Base-by-base conservation (phyloP, 2,113 vertebrate genomes). In the Alosa alosa region DNA sequence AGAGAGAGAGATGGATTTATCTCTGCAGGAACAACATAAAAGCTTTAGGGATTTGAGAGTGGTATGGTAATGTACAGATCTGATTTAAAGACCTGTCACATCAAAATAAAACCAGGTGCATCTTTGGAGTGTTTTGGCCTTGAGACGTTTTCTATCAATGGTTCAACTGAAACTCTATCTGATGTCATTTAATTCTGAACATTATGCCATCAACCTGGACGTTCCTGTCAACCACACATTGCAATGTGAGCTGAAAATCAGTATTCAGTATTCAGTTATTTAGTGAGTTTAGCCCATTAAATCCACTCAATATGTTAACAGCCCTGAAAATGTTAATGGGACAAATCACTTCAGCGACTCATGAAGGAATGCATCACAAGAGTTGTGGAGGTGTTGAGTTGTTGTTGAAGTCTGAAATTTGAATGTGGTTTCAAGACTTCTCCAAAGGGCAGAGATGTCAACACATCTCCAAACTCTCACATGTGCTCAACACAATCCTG, bases 361-460 rank as follows among this genome's bases (percentile, higher is more conserved):
- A 78, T 39, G 72, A 78, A 78, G 11, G 72, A 78, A 78, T 78
- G 72, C 18, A 85, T 39, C 75, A 52, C 36, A 46, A 15, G 72
- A 36, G 31, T 78, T 13, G 72, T 36, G 25, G 72, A 78, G 72
- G 72, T 78, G 72, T 78, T 78, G 72, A 78, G 72, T 78, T 78
- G 72, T 68, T 68, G 64, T 78, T 78, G 31, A 78, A 39, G 36
- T 78, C 11, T 78, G 31, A 78, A 78, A 78, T 39, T 39, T 78
- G 72, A 41, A 15, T 15, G 72, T 17, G 72, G 72, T 78, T 78
- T 31, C 72, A 60, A 1, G 45, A 81, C 52, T 78, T 82, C 84
- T 87, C 46, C 87, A 85, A 18, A 64, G 83, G 55, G 68, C 87
- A 36, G 25, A 22, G 45, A 52, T 17, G 45, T 86, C 55, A 25